Evolutionary conservation across 2,113 vertebrate genomes (phyloP), one percentile per base, ranked within the genome.

Genomic region (Uropsilus gracilis): DNA sequence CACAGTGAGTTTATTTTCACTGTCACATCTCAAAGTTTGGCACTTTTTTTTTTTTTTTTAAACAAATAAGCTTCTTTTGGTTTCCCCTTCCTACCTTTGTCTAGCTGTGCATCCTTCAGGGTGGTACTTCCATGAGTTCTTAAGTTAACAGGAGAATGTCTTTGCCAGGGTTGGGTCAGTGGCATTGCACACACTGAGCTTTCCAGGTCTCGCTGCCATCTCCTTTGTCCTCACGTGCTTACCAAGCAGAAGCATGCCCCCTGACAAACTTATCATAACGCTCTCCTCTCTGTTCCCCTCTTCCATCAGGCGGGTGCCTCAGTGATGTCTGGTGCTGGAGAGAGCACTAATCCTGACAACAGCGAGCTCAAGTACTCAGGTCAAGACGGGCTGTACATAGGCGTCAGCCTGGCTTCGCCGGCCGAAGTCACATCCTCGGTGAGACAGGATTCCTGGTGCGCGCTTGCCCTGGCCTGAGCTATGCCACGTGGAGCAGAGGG

Each of bases 391-490:
- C 98, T 99, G 91, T 99, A 99, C 98, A 98, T 98, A 14, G 99
- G 99, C 50, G 99, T 99, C 97, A 99, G 98, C 94, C 96, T 99
- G 98, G 98, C 98, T 97, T 99, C 99, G 55, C 97, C 98, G 0
- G 98, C 99, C 0, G 99, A 99, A 95, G 99, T 99, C 97, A 98
- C 99, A 0, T 98, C 98, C 6, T 99, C 99, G 0, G 99, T 99
- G 94, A 98, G 99, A 96, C 99, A 99, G 92, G 99, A 99, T 98
- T 98, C 99, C 77, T 99, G 99, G 99, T 99, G 99, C 94, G 99
- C 99, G 50, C 98, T 99, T 98, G 99, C 99, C 92, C 98, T 99
- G 97, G 99, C 99, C 61, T 99, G 99, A 99, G 98, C 90, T 28
- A 5, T 3, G 63, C 80, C 1, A 20, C 0, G 83, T 68, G 94